A percentile compares a stretch with the other conserved stretches of the same genome.
Conservation (phyloP, 2,113 vertebrate species). For the Larimichthys crocea region DNA sequence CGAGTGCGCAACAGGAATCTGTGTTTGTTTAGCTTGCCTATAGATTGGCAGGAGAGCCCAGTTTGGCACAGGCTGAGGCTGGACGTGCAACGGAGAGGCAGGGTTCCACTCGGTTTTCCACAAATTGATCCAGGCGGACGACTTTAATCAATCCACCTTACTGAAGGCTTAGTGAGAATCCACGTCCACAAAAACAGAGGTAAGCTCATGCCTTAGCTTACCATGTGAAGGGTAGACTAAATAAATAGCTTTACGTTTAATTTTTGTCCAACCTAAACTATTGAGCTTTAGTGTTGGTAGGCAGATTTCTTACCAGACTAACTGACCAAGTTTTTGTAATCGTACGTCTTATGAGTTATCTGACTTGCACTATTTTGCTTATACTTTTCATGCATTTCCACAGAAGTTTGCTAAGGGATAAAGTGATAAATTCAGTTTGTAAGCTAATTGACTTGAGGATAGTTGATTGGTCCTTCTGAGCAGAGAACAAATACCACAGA, state of each 20-base stretch:
- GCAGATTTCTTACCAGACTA: too few species aligned
- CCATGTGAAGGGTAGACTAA: too few species aligned
- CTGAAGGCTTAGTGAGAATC: conserved; percentile 22
- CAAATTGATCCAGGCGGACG: conserved; percentile 39
- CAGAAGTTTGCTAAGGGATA: too few species aligned
- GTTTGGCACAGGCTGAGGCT: conserved; percentile 27
- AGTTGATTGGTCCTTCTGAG: not conserved
- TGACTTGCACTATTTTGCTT: too few species aligned
- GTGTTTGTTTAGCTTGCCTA: conserved; percentile 40
- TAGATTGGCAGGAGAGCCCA: not conserved
- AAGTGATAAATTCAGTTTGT: too few species aligned
- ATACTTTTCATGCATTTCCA: too few species aligned
- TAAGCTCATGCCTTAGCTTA: conserved; percentile 37
- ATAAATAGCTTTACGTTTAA: too few species aligned
- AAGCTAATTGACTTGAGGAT: not conserved
- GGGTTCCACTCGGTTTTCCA: conserved; percentile 44
- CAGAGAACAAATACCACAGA: not conserved
- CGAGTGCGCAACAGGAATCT: conserved; percentile 67
- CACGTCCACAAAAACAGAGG: conserved; percentile 37
- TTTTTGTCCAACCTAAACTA: too few species aligned
- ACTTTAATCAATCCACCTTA: conserved; percentile 32
- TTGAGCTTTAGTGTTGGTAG: too few species aligned
- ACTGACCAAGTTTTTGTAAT: too few species aligned
- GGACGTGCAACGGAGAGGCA: conserved; percentile 11
- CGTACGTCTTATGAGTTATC: too few species aligned